Evolutionary conservation across 2,113 vertebrate genomes (phyloP).

Genomic region (Laticauda laticaudata): DNA sequence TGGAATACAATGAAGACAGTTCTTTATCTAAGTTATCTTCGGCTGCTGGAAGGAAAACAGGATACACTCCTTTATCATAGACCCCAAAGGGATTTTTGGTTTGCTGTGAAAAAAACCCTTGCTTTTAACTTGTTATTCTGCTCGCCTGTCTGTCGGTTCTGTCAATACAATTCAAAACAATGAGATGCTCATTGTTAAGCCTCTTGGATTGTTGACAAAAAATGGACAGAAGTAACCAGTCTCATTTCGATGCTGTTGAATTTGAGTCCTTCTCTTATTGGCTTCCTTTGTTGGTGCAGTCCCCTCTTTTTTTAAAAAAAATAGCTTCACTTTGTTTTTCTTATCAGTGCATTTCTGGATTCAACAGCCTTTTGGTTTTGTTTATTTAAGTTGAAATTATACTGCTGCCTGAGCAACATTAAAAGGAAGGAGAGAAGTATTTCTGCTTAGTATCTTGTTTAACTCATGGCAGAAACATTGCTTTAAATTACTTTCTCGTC

Average conservation of each 20-base stretch:
- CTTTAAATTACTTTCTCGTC: neutral
- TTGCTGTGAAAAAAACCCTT: neutral
- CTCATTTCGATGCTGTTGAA: neutral
- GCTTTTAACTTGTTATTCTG: neutral
- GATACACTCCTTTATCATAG: neutral
- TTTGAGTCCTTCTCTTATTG: neutral
- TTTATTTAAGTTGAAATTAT: neutral
- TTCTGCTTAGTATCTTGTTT: neutral
- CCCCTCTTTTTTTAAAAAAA: neutral
- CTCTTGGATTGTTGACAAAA: neutral
- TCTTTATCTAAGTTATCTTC: neutral
- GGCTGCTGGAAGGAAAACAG: neutral
- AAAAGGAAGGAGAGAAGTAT: neutral
- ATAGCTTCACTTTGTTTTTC: neutral
- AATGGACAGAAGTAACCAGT: neutral
- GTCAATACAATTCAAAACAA: neutral
- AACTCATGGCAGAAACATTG: neutral
- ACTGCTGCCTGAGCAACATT: neutral
- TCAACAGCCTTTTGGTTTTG: neutral
- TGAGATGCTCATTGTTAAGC: neutral
- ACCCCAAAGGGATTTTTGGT: neutral
- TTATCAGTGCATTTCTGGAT: neutral
- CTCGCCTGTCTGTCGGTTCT: neutral
- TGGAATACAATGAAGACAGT: neutral
- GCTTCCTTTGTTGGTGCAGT: neutral